A percentile compares a stretch with the other conserved stretches of the same genome.
These are phyloP conservation scores for Notarius lentiginosus DNA, from an alignment of 2,113 vertebrate species.

Conservation along the genomic window DNA sequence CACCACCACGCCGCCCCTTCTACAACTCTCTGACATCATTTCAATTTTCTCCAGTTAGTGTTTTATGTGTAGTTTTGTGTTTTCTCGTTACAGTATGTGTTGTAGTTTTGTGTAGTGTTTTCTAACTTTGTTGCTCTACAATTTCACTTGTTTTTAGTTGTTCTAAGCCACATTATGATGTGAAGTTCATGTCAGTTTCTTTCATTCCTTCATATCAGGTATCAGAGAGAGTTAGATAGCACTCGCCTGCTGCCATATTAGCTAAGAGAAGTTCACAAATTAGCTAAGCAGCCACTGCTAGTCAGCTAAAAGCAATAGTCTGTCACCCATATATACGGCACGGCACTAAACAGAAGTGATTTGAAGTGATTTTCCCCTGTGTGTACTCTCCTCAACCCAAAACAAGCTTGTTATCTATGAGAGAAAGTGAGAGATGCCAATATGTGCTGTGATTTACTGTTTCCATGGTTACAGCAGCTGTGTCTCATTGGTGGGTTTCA, in stretches of 20 bases:
- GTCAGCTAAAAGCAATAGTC: neutral
- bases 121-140: neutral
- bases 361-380: neutral
- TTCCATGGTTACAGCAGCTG: slow-evolving; percentile 13
- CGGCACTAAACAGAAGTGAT: neutral
- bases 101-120: neutral
- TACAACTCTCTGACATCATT: neutral
- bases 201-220: neutral
- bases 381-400: neutral
- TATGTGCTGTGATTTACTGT: neutral
- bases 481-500: neutral
- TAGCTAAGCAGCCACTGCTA: neutral
- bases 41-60: neutral
- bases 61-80: neutral
- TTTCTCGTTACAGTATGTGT: neutral
- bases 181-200: neutral
- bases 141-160: neutral
- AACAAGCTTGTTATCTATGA: neutral
- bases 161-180: neutral
- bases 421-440: neutral
- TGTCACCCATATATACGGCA: neutral
- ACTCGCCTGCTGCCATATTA: neutral
- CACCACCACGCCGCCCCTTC: no score
- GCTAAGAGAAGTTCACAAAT: neutral
- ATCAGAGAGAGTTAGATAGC: neutral